Evolutionary conservation across 2,888 invertebrate species (phyloP), one percentile per base, ranked within the genome.

Genomic region (Anoplius nigerrimus): DNA sequence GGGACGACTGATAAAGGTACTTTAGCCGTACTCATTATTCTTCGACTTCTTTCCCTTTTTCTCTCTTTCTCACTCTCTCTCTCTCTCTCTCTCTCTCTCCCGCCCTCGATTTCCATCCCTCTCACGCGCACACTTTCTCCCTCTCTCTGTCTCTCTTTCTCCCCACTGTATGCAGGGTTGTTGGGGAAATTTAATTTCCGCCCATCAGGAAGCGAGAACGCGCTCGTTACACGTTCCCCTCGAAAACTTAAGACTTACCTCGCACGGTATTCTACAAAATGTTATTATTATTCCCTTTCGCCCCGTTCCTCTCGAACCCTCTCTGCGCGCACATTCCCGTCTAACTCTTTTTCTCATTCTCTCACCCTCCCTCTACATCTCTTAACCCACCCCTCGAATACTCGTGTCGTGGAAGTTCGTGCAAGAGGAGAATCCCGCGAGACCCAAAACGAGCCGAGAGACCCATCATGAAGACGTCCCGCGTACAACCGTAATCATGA

Each of bases 1-100:
- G 67, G 60, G 72, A 75, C 70, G 74, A 77, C 74, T 69, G 79
- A 77, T 77, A 75, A 79, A 72, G 77, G 72, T 74, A 69, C 69
- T 74, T 71, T 60, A 62, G 67, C 67, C 69, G 66, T 73, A 63
- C 16, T 48, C 16, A 18, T 18, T 48, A 48, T 16, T 16, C 48
- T 48, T 48, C 13, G 48, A 48, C 53, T 63, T 71, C 43, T 60
- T 45, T 54, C 34, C 34, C 11, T 34, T 34, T 24, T 34, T 34
- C 11, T 34, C 34, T 34, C 67, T 63, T 59, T 48, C 66, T 67
- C 54, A 42, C 67, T 61, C 34, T 21, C 21, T 58, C 21, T 53
- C 64, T 71, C 43, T 60, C 48, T 52, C 67, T 63, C 56, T 48
- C 66, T 67, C 54, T 51, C 67, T 61, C 48, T 21, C 22, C 56